phyloP scores from a whole-genome alignment of 1,140 invertebrate species.

The Dinothrombium tinctorium region DNA sequence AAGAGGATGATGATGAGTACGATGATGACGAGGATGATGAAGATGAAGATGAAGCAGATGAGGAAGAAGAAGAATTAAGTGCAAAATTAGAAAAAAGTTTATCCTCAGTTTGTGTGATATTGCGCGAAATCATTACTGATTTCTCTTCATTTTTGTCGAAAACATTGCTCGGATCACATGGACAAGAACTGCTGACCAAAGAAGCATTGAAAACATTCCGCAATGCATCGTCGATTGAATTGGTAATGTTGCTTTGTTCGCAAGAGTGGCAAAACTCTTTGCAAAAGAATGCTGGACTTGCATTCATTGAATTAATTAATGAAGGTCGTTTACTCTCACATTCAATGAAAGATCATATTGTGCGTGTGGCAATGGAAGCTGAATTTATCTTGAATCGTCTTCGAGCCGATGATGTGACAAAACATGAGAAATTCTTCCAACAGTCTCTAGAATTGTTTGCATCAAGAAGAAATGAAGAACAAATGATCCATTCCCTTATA shows the following conservation, averaged over 20 bases:
- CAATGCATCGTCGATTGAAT: slow-evolving; percentile 37
- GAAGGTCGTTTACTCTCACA: slow-evolving; percentile 90
- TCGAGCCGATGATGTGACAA: slow-evolving; percentile 93
- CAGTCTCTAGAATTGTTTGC: slow-evolving; percentile 5
- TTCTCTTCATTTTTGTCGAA: slow-evolving; percentile 95
- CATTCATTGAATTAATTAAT: slow-evolving; percentile 98
- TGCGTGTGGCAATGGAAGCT: slow-evolving; percentile 96
- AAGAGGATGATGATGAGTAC: background rate
- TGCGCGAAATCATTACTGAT: slow-evolving; percentile 89
- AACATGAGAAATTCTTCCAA: slow-evolving; percentile 72
- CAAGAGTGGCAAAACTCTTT: slow-evolving; percentile 99
- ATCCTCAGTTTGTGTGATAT: slow-evolving; percentile 10
- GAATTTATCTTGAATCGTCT: slow-evolving; percentile 97
- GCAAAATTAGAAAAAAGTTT: slow-evolving; percentile 8
- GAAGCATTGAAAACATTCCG: slow-evolving; percentile 20
- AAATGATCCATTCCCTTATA: slow-evolving; percentile 12
- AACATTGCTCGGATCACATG: slow-evolving; percentile 91
- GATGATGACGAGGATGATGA: background rate
- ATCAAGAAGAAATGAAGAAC: slow-evolving; percentile 11
- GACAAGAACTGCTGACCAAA: slow-evolving; percentile 93
- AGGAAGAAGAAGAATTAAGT: slow-evolving; percentile 6
- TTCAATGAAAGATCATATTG: slow-evolving; percentile 97
- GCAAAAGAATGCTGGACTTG: slow-evolving; percentile 94
- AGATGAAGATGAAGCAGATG: background rate
- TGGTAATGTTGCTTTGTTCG: slow-evolving; percentile 95